phyloP scores from a whole-genome alignment of 2,113 vertebrate genomes.

The Muntiacus reevesi region DNA sequence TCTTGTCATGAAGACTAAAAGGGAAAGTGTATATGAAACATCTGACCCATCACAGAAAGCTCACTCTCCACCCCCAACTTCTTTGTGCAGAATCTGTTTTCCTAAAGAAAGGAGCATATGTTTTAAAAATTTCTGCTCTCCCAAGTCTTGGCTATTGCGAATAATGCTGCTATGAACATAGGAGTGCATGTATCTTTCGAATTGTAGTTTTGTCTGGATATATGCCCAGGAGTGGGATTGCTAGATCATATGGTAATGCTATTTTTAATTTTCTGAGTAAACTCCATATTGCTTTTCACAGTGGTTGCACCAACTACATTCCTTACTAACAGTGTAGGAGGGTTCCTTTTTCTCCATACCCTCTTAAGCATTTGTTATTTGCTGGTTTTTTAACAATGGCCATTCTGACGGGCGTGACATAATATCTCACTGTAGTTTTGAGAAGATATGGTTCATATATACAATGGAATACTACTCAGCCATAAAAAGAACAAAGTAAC shows the following conservation, averaged over 20 bases:
- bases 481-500: neutral
- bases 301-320: neutral
- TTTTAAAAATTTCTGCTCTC: neutral
- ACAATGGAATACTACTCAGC: neutral
- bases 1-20: neutral
- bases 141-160: neutral
- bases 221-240: neutral
- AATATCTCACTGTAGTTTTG: neutral
- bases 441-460: neutral
- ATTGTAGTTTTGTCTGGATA: neutral
- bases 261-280: neutral
- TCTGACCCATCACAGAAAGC: neutral
- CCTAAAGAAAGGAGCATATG: neutral
- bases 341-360: neutral
- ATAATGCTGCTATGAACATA: neutral
- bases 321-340: neutral
- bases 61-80: neutral
- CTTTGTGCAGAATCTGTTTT: neutral
- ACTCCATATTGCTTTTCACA: neutral
- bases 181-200: neutral
- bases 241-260: neutral
- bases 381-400: neutral
- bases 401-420: neutral
- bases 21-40: neutral
- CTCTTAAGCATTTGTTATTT: neutral